These are phyloP conservation scores for Drosophila sordidapex DNA, from an alignment of 2,888 invertebrate genomes.

Conservation along the genomic window DNA sequence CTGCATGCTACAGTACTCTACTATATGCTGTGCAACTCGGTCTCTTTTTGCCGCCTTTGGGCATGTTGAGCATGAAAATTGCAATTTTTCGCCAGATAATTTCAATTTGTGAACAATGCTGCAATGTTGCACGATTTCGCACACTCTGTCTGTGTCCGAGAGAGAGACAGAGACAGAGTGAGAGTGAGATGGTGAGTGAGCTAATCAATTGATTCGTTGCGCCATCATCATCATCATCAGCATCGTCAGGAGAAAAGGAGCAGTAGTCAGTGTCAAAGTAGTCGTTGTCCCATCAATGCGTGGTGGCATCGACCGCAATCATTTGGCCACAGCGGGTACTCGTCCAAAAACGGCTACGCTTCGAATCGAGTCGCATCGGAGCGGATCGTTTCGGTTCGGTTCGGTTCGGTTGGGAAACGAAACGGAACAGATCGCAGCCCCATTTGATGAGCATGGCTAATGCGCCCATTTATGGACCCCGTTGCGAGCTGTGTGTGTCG, in stretches of 20 bases:
- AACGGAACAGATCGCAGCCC: slow-evolving; percentile 41
- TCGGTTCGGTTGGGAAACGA: slow-evolving; percentile 22
- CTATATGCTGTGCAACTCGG: too few species aligned
- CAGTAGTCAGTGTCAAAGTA: slow-evolving; percentile 13
- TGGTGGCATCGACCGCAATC: slow-evolving; percentile 73
- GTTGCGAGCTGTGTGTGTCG: not conserved
- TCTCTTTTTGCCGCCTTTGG: slow-evolving; percentile 7
- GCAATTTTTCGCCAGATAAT: slow-evolving; percentile 74
- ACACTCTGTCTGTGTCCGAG: slow-evolving; percentile 27
- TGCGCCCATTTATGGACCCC: slow-evolving; percentile 30
- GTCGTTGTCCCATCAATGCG: slow-evolving; percentile 20
- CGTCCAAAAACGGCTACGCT: slow-evolving; percentile 10
- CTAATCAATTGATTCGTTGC: slow-evolving; percentile 72
- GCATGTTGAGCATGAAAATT: slow-evolving; percentile 67
- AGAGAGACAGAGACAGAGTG: not conserved
- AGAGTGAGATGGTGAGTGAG: not conserved
- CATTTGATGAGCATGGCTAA: slow-evolving; percentile 60
- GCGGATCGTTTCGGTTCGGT: slow-evolving; percentile 24
- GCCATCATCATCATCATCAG: slow-evolving; percentile 51
- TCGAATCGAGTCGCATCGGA: slow-evolving; percentile 11
- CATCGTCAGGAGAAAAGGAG: slow-evolving; percentile 21
- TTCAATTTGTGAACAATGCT: slow-evolving; percentile 57
- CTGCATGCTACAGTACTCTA: not conserved
- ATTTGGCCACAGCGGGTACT: slow-evolving; percentile 79
- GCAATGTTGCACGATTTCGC: slow-evolving; percentile 46